These are phyloP conservation scores for Magallana gigas DNA, from an alignment of 1,140 invertebrate genomes.

Conservation along the genomic window DNA sequence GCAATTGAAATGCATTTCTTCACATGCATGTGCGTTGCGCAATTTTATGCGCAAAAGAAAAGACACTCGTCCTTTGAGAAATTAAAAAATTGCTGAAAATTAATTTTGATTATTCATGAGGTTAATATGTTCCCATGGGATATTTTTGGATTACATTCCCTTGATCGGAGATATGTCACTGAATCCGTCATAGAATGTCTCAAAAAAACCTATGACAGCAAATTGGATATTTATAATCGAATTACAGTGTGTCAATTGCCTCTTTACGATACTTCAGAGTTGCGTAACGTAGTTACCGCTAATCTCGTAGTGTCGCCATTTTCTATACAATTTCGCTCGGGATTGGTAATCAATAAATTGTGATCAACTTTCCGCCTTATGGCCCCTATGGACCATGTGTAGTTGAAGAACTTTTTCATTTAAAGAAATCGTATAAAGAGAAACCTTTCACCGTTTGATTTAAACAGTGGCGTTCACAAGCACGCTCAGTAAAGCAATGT, in stretches of 20 bases:
- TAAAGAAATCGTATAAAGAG: too few relatives aligned
- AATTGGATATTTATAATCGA: neutral
- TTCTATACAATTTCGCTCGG: neutral
- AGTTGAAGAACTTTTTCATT: neutral
- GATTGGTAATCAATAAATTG: neutral
- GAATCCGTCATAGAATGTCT: neutral
- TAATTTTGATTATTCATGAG: too few relatives aligned
- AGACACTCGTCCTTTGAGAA: too few relatives aligned
- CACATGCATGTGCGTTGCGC: too few relatives aligned
- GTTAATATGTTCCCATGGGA: too few relatives aligned
- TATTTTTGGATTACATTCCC: too few relatives aligned
- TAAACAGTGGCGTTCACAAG: neutral
- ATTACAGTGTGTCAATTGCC: slow-evolving; percentile 1
- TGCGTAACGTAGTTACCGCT: neutral
- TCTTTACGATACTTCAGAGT: slow-evolving; percentile 5
- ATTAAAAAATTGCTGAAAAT: too few relatives aligned
- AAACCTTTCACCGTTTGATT: neutral
- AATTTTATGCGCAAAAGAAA: too few relatives aligned
- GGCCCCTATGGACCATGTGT: neutral
- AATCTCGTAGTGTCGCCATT: neutral
- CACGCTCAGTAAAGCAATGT: neutral
- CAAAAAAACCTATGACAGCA: neutral
- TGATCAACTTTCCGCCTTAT: neutral
- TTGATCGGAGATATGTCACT: too few relatives aligned
- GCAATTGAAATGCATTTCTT: too few relatives aligned